Evolutionary conservation across 1,140 invertebrate species (phyloP), one percentile per base, ranked within the genome.

Genomic region (Lysiphlebus fabarum): DNA sequence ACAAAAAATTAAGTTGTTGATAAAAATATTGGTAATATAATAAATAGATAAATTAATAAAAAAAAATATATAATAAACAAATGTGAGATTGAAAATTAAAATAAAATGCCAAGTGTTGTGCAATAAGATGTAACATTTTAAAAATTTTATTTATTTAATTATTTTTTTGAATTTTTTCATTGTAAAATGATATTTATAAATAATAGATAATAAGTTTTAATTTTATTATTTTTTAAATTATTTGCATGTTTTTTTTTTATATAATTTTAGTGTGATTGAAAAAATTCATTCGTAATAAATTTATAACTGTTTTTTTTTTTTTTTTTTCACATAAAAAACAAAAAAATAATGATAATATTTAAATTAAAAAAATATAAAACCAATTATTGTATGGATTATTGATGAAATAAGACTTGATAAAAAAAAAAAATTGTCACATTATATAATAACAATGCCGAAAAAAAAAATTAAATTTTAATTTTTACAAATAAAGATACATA

Each of bases 121-220:
- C 64, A 69, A 69, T 70, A 69, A 59, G 56, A 45, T 45, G 56
- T 55, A 57, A 58, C 36, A 4, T 36, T 49, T 49, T 26, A n/a
- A n/a, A n/a, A n/a, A 37, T 61, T 57, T 58, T 38, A 53, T 43
- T 50, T 34, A 40, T 64, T 54, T 54, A 54, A 57, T 65, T 50
- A 50, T 56, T 63, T 33, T 36, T 56, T 61, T 59, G 62, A 49
- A 58, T 58, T 55, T 60, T 45, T 17, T 62, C 58, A 55, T 34
- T 68, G 59, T 56, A 14, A 56, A 59, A 57, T 43, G 42, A 57
- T 49, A 34, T 34, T 34, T 17, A 8, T 34, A 10, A 10, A 10
- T 2, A 42, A n/a, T 8, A 42, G 2, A n/a, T 8, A 42, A 10
- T 42, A 42, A 42, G 2, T 42, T n/a, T 42, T 8, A 42, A n/a